A percentile compares a stretch with the other conserved stretches of the same genome.
Evolutionary conservation across 2,888 invertebrate species (phyloP).

Genomic region (Aricia artaxerxes): DNA sequence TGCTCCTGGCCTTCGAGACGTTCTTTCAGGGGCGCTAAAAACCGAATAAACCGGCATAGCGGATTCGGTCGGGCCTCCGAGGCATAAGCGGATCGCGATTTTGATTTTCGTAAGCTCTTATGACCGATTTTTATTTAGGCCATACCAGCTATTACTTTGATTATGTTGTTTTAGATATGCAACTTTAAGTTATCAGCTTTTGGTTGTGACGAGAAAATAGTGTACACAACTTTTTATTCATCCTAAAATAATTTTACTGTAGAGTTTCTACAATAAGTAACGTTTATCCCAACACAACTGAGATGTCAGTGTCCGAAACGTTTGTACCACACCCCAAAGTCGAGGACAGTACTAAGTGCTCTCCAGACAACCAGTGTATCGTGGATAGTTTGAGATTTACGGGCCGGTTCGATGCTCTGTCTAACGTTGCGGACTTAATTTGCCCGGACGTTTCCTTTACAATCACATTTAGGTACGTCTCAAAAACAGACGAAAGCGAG

Average conservation of each 20-base stretch:
- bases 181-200: too few species aligned
- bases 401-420: slow-evolving; percentile 52
- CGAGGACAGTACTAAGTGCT: slow-evolving; percentile 71
- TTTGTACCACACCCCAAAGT: slow-evolving; percentile 49
- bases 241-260: neutral
- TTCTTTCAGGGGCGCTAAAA: slow-evolving; percentile 69
- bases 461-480: slow-evolving; percentile 1
- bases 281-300: neutral
- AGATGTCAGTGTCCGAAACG: neutral
- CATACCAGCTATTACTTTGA: too few species aligned
- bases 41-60: slow-evolving; percentile 69
- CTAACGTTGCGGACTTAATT: slow-evolving; percentile 40
- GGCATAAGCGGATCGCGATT: slow-evolving; percentile 34
- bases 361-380: slow-evolving; percentile 68
- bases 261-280: neutral
- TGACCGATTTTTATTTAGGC: neutral
- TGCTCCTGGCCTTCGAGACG: slow-evolving; percentile 48
- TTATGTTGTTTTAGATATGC: too few species aligned
- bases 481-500: slow-evolving; percentile 1
- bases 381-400: slow-evolving; percentile 71
- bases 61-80: slow-evolving; percentile 53
- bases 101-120: neutral
- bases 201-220: neutral
- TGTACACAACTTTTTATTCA: neutral
- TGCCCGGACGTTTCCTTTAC: slow-evolving; percentile 40